Conservation (phyloP, 2,888 invertebrate genomes). For the Dolichomitus sp. region DNA sequence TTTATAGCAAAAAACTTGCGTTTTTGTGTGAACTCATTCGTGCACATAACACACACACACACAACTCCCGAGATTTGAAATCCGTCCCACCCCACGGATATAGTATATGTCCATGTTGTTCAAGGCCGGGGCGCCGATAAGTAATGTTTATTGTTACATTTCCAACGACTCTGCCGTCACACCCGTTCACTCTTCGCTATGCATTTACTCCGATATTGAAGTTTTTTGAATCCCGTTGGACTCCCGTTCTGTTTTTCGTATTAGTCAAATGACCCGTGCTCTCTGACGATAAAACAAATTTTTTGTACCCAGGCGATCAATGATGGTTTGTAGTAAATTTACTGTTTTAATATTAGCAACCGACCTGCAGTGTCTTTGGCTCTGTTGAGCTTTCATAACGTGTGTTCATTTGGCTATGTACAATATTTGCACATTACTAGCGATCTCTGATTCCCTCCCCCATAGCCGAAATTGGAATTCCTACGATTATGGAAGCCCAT, state of each 20-base stretch:
- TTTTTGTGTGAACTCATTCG: slow-evolving; percentile 76
- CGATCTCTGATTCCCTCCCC: slow-evolving; percentile 14
- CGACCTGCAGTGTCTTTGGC: slow-evolving; percentile 34
- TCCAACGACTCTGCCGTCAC: slow-evolving; percentile 73
- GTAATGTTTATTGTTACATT: slow-evolving; percentile 86
- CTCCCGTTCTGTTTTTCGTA: slow-evolving; percentile 77
- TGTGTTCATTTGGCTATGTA: slow-evolving; percentile 9
- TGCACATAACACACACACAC: slow-evolving; percentile 31
- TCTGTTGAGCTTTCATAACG: slow-evolving; percentile 19
- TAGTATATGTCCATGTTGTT: slow-evolving; percentile 77
- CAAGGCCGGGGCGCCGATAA: slow-evolving; percentile 84
- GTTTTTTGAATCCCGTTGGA: slow-evolving; percentile 81
- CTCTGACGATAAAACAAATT: slow-evolving; percentile 59
- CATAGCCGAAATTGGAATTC: slow-evolving; percentile 56
- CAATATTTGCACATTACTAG: slow-evolving; percentile 1
- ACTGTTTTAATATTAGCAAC: slow-evolving; percentile 54
- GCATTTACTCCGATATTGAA: slow-evolving; percentile 61
- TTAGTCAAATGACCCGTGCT: slow-evolving; percentile 77
- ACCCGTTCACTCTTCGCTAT: slow-evolving; percentile 34
- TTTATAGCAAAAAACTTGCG: slow-evolving; percentile 85
- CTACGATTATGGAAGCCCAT: slow-evolving; percentile 55
- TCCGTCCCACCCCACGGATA: slow-evolving; percentile 66
- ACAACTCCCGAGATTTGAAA: slow-evolving; percentile 41
- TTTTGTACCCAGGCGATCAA: slow-evolving; percentile 64
- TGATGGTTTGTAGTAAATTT: slow-evolving; percentile 59